Evolutionary conservation across 2,888 invertebrate species (phyloP).

Genomic region (Griposia aprilina): DNA sequence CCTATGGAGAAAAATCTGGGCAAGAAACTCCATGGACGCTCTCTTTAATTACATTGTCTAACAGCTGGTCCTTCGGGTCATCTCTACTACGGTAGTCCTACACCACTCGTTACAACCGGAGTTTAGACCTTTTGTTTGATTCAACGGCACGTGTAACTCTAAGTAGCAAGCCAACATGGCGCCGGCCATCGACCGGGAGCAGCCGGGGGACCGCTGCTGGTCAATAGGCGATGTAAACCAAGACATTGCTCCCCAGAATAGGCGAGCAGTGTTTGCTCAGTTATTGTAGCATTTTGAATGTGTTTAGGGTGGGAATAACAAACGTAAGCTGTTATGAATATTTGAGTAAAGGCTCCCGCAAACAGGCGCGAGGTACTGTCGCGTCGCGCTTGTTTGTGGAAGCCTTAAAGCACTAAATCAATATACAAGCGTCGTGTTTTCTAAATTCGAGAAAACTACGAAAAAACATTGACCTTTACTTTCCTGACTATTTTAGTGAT

Average conservation of each 20-base stretch:
- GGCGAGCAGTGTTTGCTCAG: constrained; percentile 4
- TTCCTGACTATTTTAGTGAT: constrained; percentile 8
- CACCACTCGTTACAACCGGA: constrained; percentile 44
- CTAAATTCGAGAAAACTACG: not conserved
- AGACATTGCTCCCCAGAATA: constrained; percentile 36
- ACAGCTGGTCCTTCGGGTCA: constrained; percentile 8
- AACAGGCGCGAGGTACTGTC: no score
- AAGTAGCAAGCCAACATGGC: constrained; percentile 20
- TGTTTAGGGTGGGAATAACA: not conserved
- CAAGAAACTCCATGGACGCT: not conserved
- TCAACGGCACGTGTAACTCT: constrained; percentile 22
- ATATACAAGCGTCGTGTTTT: constrained; percentile 1
- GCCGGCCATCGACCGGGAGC: not conserved
- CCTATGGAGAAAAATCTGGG: not conserved
- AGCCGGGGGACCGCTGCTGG: constrained; percentile 7
- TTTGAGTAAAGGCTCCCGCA: no score
- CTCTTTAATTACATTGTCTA: not conserved
- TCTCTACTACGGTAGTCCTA: not conserved
- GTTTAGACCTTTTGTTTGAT: constrained; percentile 55
- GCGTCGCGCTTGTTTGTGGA: no score
- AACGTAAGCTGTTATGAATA: constrained; percentile 8
- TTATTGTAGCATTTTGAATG: constrained; percentile 24
- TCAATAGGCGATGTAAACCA: not conserved
- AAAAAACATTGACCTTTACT: not conserved
- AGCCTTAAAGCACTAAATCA: no score